Evolutionary conservation across 2,888 invertebrate genomes (phyloP), one percentile per base, ranked within the genome.

Genomic region (Philereme transversata): DNA sequence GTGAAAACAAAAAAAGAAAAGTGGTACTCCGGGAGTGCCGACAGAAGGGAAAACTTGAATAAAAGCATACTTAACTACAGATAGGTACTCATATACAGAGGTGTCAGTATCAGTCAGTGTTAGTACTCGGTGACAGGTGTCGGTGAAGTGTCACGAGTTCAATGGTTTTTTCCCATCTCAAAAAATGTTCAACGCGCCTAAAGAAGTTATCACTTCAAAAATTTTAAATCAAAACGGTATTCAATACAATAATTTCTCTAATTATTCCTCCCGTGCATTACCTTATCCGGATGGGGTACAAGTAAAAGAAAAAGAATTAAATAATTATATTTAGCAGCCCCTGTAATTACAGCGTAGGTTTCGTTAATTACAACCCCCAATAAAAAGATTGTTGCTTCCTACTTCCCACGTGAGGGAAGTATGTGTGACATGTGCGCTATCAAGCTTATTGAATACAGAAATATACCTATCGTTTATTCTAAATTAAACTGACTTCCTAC

Each of bases 271-370:
- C 69, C 70, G 64, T 63, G 61, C 71, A 64, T 70, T 58, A 57
- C 60, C 67, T 58, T 57, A 65, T 60, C 58, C 55, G 81, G 79
- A 83, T 76, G 83, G 79, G 81, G 79, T 75, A 69, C 68, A 74
- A 59, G 78, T 79, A 86, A 85, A 83, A 82, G 78, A 82, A 84
- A 65, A 86, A 84, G 84, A 81, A 77, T 87, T 84, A 75, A 83
- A 90, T 90, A 87, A 91, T 90, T 91, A 92, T 90, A 89, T 92
- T 90, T 90, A 91, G 91, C 90, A 85, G 75, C 90, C 91, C 90
- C 90, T 87, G 90, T 88, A 90, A 91, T 91, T 90, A 90, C 84
- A 81, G 82, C 78, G 79, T 79, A 84, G 86, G 87, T 84, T 90
- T 90, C 86, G 85, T 87, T 91, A 91, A 91, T 91, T 88, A 87